These are phyloP conservation scores for Gastrophysa polygoni DNA, from an alignment of 2,888 invertebrate species.

Conservation along the genomic window DNA sequence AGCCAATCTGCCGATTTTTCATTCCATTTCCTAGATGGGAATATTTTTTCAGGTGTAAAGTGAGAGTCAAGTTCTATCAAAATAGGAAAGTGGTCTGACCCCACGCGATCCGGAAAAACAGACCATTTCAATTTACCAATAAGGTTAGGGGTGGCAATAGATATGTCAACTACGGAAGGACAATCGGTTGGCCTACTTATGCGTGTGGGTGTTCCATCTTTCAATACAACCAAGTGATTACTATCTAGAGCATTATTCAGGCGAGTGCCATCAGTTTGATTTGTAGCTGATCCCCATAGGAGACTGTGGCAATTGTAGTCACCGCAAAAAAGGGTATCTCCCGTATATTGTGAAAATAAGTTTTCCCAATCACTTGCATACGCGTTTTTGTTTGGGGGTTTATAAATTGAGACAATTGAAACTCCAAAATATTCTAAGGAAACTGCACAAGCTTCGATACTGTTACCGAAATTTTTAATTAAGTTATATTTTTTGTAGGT, in stretches of 20 bases:
- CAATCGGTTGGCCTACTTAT: constrained; percentile 3
- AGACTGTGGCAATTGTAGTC: constrained; percentile 8
- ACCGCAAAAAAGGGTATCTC: neutral
- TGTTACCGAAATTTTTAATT: neutral
- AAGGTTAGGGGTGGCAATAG: constrained; percentile 6
- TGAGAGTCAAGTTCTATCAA: neutral
- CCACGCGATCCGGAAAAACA: constrained; percentile 8
- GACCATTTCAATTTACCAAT: constrained; percentile 9
- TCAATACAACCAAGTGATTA: neutral
- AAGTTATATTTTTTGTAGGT: neutral
- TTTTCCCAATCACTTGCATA: constrained; percentile 6
- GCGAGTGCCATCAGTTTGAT: constrained; percentile 3
- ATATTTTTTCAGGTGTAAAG: neutral
- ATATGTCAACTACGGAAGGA: constrained; percentile 13
- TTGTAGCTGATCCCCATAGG: constrained; percentile 6
- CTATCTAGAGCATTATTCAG: constrained; percentile 6
- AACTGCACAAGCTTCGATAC: constrained; percentile 11
- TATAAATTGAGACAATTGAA: constrained; percentile 10
- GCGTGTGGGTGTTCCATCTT: constrained; percentile 16
- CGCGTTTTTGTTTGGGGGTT: constrained; percentile 8
- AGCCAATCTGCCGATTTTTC: constrained; percentile 10
- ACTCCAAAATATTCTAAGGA: neutral
- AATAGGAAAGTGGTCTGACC: constrained; percentile 17
- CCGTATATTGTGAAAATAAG: constrained; percentile 12
- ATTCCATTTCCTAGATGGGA: constrained; percentile 15